phyloP scores from a whole-genome alignment of 2,113 vertebrate species.

The Rallus limicola region DNA sequence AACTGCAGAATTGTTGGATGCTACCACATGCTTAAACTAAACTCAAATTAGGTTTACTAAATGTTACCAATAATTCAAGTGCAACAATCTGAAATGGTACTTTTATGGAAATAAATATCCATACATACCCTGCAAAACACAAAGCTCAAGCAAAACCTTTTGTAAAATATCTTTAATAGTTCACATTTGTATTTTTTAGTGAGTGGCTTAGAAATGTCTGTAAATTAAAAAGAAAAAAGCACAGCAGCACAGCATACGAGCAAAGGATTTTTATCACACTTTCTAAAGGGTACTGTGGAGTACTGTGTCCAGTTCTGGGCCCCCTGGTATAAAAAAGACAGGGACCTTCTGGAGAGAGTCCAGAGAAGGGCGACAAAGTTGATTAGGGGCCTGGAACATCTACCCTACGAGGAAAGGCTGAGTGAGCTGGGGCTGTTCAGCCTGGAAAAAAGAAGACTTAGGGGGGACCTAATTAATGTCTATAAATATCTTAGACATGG shows the following conservation, averaged over 20 bases:
- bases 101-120: neutral
- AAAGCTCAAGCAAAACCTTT: neutral
- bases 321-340: no score
- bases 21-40: neutral
- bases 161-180: neutral
- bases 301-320: no score
- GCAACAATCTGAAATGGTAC: neutral
- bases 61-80: neutral
- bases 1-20: neutral
- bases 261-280: neutral
- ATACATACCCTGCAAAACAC: neutral
- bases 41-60: neutral
- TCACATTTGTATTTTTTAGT: neutral
- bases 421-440: no score
- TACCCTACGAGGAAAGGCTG: no score
- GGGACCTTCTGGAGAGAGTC: no score
- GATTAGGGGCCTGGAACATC: no score
- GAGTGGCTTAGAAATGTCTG: neutral
- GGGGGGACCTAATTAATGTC: no score
- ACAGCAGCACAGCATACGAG: neutral
- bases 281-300: neutral
- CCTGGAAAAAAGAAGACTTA: no score
- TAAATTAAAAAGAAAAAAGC: neutral
- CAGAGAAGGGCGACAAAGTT: no score
- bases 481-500: no score